Conservation (phyloP, 2,888 invertebrate genomes). For the Phytoseiulus persimilis region DNA sequence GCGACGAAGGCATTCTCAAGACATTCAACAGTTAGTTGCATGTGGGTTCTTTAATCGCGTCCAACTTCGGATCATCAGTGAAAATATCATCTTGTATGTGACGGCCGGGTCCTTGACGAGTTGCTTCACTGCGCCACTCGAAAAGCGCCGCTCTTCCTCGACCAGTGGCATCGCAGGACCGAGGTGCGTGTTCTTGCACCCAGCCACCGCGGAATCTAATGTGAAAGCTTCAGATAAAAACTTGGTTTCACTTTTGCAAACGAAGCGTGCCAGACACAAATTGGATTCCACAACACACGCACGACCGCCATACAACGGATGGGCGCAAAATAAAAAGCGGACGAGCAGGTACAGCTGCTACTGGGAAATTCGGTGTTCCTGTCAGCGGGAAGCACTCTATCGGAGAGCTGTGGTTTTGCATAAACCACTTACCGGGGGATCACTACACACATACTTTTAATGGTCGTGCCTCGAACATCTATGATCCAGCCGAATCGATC, state of each 20-base stretch:
- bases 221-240: background rate
- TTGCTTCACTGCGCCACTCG: background rate
- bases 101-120: background rate
- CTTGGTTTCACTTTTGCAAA: slow-evolving; percentile 5
- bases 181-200: background rate
- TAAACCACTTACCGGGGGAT: background rate
- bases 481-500: background rate
- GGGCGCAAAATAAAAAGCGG: background rate
- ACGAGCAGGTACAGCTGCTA: background rate
- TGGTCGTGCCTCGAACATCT: background rate
- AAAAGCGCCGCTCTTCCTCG: background rate
- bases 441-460: background rate
- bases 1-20: too few relatives aligned
- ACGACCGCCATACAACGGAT: background rate
- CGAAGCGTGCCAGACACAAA: slow-evolving; percentile 5
- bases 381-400: background rate
- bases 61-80: too few relatives aligned
- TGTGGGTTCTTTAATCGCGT: too few relatives aligned
- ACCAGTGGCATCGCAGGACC: background rate
- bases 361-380: background rate
- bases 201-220: background rate
- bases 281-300: background rate
- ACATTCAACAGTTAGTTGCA: too few relatives aligned
- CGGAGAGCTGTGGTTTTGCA: background rate
- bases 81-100: too few relatives aligned